These are phyloP conservation scores for Drosophila affinis DNA, from an alignment of 2,888 invertebrate genomes.

Conservation along the genomic window DNA sequence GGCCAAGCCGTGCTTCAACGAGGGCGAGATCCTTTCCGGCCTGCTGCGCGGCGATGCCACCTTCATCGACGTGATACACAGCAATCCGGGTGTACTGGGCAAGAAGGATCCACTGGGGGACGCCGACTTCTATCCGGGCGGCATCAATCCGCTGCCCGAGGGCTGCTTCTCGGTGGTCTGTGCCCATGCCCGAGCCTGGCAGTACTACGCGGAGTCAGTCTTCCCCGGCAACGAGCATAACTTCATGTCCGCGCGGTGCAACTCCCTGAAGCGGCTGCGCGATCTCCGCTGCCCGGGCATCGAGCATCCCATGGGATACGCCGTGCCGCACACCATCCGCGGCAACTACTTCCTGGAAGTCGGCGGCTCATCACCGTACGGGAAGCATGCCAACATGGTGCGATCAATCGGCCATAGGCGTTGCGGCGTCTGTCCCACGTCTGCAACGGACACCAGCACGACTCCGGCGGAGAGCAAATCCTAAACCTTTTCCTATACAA, in stretches of 20 bases:
- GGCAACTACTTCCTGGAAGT: conserved; percentile 83
- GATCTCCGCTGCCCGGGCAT: conserved; percentile 70
- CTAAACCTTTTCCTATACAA: neutral
- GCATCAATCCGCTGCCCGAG: conserved; percentile 73
- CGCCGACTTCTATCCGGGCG: conserved; percentile 83
- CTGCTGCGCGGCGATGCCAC: conserved; percentile 82
- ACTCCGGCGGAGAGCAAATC: neutral
- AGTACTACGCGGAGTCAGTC: conserved; percentile 80
- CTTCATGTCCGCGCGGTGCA: conserved; percentile 80
- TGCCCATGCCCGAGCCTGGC: conserved; percentile 81
- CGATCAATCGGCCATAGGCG: conserved; percentile 11
- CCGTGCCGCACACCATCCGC: conserved; percentile 66
- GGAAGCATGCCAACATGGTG: conserved; percentile 46
- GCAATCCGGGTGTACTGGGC: conserved; percentile 82
- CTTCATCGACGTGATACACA: conserved; percentile 83
- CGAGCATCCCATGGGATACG: conserved; percentile 80
- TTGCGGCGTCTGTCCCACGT: conserved; percentile 55
- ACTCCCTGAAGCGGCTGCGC: conserved; percentile 73
- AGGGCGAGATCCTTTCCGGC: conserved; percentile 80
- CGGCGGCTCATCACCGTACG: conserved; percentile 70
- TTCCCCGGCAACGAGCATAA: conserved; percentile 82
- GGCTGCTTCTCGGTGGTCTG: conserved; percentile 79
- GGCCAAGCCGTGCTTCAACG: conserved; percentile 83
- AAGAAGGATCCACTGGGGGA: conserved; percentile 82
- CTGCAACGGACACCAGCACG: neutral